A percentile compares a stretch with the other conserved stretches of the same genome.
phyloP scores from a whole-genome alignment of 2,797 vertebrate genomes.

The Delichon dasypus region DNA sequence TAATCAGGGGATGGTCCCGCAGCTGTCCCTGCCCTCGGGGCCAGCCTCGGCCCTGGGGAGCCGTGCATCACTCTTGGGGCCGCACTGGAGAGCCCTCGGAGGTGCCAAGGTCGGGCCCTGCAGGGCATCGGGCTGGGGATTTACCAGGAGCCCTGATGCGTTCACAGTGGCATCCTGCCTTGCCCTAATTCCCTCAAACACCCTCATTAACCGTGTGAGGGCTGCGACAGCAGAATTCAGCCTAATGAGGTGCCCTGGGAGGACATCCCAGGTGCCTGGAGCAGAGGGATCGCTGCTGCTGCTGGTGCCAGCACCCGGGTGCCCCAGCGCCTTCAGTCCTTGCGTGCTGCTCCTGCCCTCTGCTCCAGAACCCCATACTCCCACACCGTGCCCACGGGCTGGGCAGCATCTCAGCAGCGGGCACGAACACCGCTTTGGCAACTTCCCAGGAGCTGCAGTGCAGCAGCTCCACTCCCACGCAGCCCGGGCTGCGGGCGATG shows the following conservation, averaged over 20 bases:
- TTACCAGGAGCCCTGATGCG: neutral
- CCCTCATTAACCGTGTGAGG: neutral
- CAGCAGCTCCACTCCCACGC: constrained; percentile 34
- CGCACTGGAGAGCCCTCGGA: rapidly evolving
- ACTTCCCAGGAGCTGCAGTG: constrained; percentile 22
- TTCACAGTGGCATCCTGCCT: neutral
- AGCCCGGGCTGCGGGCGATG: neutral
- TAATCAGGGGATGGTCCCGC: neutral
- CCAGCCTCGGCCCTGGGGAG: rapidly evolving
- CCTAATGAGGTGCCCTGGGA: neutral
- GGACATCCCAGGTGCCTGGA: neutral
- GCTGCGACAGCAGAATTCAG: neutral
- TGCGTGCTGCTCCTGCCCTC: neutral
- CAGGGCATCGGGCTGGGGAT: rapidly evolving
- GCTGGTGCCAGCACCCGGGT: neutral
- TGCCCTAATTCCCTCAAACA: neutral
- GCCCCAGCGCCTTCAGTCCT: neutral
- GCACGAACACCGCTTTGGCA: neutral
- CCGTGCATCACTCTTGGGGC: neutral
- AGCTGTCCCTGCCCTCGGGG: neutral
- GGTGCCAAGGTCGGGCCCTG: neutral
- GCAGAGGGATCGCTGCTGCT: neutral
- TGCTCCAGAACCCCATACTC: rapidly evolving
- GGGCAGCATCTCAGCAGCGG: neutral
- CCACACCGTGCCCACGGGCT: rapidly evolving